These are phyloP conservation scores for Ceyx margarethae DNA, from an alignment of 2,113 vertebrate species.

Conservation along the genomic window DNA sequence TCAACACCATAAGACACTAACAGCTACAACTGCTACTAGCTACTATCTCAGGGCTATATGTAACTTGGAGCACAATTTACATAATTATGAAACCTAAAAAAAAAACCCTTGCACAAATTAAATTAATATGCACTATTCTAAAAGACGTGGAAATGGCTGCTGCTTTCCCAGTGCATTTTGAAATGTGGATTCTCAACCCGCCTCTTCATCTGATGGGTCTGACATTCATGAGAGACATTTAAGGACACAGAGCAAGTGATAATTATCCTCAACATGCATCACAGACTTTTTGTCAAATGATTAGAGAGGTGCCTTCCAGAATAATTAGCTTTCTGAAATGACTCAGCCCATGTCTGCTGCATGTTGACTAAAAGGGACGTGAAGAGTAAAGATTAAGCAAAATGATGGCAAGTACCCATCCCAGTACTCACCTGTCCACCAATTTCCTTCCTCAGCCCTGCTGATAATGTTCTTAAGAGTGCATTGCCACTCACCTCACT, in stretches of 20 bases:
- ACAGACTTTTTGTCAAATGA: not conserved
- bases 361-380: not conserved
- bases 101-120: conserved; percentile 31
- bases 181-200: not conserved
- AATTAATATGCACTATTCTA: not conserved
- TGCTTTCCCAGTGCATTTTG: not conserved
- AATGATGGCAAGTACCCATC: not conserved
- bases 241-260: conserved; percentile 31
- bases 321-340: not conserved
- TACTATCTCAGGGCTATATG: conserved; percentile 20
- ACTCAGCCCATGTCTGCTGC: not conserved
- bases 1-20: not conserved
- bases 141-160: not conserved
- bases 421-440: not conserved
- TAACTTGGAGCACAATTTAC: conserved; percentile 50
- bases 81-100: conserved; percentile 53
- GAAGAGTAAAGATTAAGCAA: not conserved
- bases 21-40: conserved; percentile 29
- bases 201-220: not conserved
- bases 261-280: conserved; percentile 26
- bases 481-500: not conserved
- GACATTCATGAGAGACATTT: conserved; percentile 28
- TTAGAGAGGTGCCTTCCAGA: conserved; percentile 20
- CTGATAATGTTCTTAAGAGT: not conserved
- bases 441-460: not conserved